phyloP scores from a whole-genome alignment of 2,113 vertebrate genomes.

The Erinaceus europaeus region DNA sequence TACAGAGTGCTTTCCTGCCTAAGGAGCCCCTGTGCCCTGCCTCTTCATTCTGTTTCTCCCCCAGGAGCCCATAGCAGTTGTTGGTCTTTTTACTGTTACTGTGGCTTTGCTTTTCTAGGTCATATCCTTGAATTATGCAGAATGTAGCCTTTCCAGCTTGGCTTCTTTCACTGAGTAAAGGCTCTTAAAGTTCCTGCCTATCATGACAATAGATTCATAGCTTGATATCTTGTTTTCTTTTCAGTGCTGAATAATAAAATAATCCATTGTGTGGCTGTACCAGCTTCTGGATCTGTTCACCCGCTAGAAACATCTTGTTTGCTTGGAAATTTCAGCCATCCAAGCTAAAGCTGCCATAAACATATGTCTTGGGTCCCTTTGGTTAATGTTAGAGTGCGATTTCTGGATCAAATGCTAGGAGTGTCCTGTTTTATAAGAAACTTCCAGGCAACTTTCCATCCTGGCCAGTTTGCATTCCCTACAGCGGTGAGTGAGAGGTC shows the following conservation, averaged over 20 bases:
- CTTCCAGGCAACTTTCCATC: no score
- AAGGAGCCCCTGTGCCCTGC: neutral
- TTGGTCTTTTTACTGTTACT: neutral
- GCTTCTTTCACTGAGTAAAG: neutral
- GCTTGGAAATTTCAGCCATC: neutral
- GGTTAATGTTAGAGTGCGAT: no score
- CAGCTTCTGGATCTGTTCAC: neutral
- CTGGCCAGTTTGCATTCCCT: no score
- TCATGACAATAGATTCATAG: neutral
- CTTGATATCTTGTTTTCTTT: neutral
- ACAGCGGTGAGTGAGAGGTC: no score
- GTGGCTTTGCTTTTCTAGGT: neutral
- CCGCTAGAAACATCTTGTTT: neutral
- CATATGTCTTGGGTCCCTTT: no score
- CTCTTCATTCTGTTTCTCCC: neutral
- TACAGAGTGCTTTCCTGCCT: neutral
- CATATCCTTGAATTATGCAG: neutral
- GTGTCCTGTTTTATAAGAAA: no score
- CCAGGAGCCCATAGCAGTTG: neutral
- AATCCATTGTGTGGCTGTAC: neutral
- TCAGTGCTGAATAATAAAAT: neutral
- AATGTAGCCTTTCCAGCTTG: neutral
- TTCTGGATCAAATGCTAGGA: no score
- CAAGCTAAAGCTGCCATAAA: neutral
- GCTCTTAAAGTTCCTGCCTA: neutral